Base-by-base conservation (phyloP, 2,797 vertebrate genomes). In the Cichlasoma orientale region DNA sequence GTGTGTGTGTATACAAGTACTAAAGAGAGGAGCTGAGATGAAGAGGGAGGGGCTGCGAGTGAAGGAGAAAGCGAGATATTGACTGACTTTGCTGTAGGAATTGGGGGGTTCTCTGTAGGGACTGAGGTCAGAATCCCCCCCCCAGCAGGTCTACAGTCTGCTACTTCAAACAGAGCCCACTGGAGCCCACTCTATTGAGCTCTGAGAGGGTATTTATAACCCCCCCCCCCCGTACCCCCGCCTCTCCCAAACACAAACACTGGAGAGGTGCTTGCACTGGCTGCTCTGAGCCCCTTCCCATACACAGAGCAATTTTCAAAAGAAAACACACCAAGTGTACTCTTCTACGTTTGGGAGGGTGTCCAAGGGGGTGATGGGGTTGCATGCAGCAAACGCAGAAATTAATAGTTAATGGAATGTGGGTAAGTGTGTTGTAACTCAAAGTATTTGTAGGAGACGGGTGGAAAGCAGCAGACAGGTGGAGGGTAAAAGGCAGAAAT, bases 121-220 rank as follows among this genome's bases (percentile, higher is more conserved):
- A 95, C 91, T 91, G 88, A 83, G 93, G 94, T 93, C 94, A 94
- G 94, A 92, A 95, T 91, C 94, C 94, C 93, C 94, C 93, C 94
- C 94, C 93, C 92, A 95, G 95, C 95, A 93, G 94, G 92, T 95
- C 92, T 94, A 90, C 93, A 94, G 95, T 95, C 94, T 95, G 93
- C 89, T 94, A 94, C 95, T 95, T 96, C 95, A 96, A 96, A 95
- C 93, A 82, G 81, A 91, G 90, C 94, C 92, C 92, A 93, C 93
- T 94, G 92, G 93, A 94, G 94, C 93, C 92, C 89, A 92, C 86
- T 93, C 92, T 92, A 93, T 91, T 93, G 92, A 92, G 91, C 94
- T 93, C 92, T 90, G 91, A 93, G 94, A 91, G 92, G 91, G 93
- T 95, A 95, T 95, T 96, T 95, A 94, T 95, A 95, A 95, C 92